Base-by-base conservation (phyloP, 2,113 vertebrate genomes). In the Ophthalmolycus amberensis region DNA sequence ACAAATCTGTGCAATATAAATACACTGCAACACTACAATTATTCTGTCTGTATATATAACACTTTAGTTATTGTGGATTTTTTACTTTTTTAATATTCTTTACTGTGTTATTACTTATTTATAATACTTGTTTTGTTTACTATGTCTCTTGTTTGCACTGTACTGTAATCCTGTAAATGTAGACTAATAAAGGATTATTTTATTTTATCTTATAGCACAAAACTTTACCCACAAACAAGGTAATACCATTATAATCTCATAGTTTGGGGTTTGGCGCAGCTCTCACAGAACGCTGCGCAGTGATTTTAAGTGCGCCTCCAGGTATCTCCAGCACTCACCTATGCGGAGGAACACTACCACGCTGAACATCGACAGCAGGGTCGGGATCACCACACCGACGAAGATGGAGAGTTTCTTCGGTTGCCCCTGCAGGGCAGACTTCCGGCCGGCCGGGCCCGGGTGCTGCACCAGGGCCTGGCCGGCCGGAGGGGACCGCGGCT, bases 291-390 rank as follows among this genome's bases (percentile, higher is more conserved):
- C 12, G 0, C 25, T 72, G 25, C 54, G 42, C 66, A 59, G 56
- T 67, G 67, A 83, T 82, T 78, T 34, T 16, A 22, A 5, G 14
- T 2, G 6, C 29, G 6, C 34, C 6, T n/a, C 38, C 1, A 6
- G 40, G 40, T 2, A 8, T 16, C 46, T 27, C 44, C 14, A 14
- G 5, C 25, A 94, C 96, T 96, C 90, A 97, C 97, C 97, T 59
- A 98, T 95, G 27, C 97, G 83, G 71, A 98, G 95, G 78, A 97
- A 98, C 25, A 98, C 80, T 25, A 98, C 97, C 82, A 98, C 97
- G 89, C 97, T 97, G 95, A 98, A 97, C 97, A 98, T 98, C 0
- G 97, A 97, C 80, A 98, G 96, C 82, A 98, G 75, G 16, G 97
- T 97, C 50, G 97, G 97, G 54, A 98, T 94, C 32, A 98, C 96